Conservation (phyloP, 1,140 invertebrate species). For the Paraescarpia echinospica region DNA sequence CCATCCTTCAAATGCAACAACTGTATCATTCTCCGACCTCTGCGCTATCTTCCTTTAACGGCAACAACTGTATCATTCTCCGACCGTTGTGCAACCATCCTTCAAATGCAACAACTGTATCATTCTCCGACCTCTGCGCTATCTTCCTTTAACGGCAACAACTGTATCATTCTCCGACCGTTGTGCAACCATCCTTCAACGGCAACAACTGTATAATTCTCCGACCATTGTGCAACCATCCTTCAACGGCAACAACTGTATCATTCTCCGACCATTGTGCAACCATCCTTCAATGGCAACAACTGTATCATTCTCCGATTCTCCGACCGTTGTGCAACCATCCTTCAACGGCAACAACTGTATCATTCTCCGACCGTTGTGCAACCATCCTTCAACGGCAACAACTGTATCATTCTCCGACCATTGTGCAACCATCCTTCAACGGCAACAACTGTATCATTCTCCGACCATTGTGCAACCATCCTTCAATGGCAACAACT, state of each 20-base stretch:
- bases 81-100: background rate
- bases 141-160: background rate
- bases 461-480: background rate
- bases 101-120: background rate
- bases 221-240: background rate
- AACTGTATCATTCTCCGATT: no score
- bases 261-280: background rate
- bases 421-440: background rate
- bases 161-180: background rate
- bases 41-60: background rate
- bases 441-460: background rate
- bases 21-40: background rate
- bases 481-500: background rate
- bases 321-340: background rate
- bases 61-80: background rate
- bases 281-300: background rate
- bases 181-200: background rate
- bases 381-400: background rate
- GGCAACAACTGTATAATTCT: background rate
- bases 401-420: background rate
- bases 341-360: no score
- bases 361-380: background rate
- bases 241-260: background rate
- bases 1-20: background rate
- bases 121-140: background rate